These are phyloP conservation scores for Biston betularia DNA, from an alignment of 2,888 invertebrate genomes.

Conservation along the genomic window DNA sequence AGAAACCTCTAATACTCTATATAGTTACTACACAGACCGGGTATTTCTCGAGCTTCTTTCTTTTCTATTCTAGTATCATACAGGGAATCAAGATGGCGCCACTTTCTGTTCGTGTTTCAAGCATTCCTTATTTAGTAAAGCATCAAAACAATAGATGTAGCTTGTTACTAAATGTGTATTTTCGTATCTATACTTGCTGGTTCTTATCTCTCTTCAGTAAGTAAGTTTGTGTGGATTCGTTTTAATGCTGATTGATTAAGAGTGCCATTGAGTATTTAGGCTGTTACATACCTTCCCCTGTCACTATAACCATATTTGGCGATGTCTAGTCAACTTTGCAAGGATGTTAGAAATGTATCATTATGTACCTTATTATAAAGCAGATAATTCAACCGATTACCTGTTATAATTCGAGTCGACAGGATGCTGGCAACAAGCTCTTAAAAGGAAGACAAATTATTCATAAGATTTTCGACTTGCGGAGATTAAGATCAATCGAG, in stretches of 20 bases:
- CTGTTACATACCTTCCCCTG: slow-evolving; percentile 12
- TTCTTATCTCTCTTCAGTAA: not conserved
- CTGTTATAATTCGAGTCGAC: slow-evolving; percentile 41
- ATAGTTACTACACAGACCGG: too few species aligned
- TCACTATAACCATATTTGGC: slow-evolving; percentile 34
- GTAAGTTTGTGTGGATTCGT: not conserved
- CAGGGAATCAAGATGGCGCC: too few species aligned
- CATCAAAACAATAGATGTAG: too few species aligned
- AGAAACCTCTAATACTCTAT: too few species aligned
- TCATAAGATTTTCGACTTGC: slow-evolving; percentile 59
- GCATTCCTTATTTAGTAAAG: too few species aligned
- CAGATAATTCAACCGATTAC: slow-evolving; percentile 46
- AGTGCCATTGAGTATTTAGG: slow-evolving; percentile 30
- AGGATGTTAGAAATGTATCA: slow-evolving; percentile 45
- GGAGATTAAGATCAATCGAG: slow-evolving; percentile 63
- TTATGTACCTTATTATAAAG: slow-evolving; percentile 41
- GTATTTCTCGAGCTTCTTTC: too few species aligned
- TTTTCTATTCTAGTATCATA: too few species aligned
- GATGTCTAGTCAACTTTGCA: slow-evolving; percentile 36
- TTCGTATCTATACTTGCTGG: not conserved
- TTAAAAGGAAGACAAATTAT: slow-evolving; percentile 61
- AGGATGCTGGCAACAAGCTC: slow-evolving; percentile 46
- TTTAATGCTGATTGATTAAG: slow-evolving; percentile 26
- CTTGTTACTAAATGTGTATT: not conserved
- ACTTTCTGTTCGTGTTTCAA: too few species aligned